These are phyloP conservation scores for Danio choprae DNA, from an alignment of 2,797 vertebrate species.

Conservation along the genomic window DNA sequence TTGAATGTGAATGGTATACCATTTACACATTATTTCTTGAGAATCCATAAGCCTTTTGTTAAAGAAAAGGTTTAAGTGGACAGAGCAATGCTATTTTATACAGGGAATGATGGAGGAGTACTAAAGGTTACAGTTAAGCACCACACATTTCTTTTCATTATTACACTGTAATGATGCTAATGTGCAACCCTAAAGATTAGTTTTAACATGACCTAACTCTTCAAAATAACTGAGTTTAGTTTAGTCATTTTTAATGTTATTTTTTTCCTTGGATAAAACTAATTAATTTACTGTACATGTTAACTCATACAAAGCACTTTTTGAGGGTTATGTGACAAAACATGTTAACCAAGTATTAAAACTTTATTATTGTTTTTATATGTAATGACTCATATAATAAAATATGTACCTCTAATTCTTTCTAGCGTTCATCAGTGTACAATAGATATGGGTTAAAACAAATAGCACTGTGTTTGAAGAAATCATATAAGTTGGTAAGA, in stretches of 20 bases:
- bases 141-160: constrained; percentile 41
- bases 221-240: neutral
- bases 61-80: constrained; percentile 31
- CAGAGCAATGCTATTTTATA: constrained; percentile 52
- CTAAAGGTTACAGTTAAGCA: constrained; percentile 74
- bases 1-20: constrained; percentile 56
- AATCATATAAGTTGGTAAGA: constrained; percentile 10
- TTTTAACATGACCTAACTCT: neutral
- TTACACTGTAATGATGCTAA: constrained; percentile 1
- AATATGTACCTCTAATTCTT: constrained; percentile 15
- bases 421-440: constrained; percentile 21
- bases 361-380: constrained; percentile 1
- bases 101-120: constrained; percentile 82
- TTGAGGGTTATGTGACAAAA: neutral
- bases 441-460: constrained; percentile 17
- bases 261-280: neutral
- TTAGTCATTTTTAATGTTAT: neutral
- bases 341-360: neutral
- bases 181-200: neutral
- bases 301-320: neutral
- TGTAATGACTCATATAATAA: constrained; percentile 14
- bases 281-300: neutral
- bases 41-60: constrained; percentile 41
- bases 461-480: constrained; percentile 30
- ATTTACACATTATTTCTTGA: constrained; percentile 33